A percentile compares a stretch with the other conserved stretches of the same genome.
These are phyloP conservation scores for Lophotriccus pileatus DNA, from an alignment of 2,797 vertebrate genomes.

Conservation along the genomic window DNA sequence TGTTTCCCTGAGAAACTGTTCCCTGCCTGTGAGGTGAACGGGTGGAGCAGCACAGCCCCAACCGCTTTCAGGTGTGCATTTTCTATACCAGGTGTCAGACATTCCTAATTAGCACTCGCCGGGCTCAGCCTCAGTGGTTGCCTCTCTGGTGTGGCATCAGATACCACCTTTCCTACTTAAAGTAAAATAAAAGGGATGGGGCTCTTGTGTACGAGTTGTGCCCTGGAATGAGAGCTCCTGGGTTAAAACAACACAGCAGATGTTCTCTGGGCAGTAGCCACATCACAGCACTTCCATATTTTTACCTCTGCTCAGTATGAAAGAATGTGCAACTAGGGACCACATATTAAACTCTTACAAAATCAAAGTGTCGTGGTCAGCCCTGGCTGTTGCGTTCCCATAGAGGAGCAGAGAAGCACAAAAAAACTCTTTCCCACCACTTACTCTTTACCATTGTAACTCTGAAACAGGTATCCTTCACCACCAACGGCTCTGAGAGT, in stretches of 20 bases:
- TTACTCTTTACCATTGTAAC: background rate
- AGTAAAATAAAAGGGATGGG: background rate
- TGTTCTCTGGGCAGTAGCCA: background rate
- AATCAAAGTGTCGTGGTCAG: background rate
- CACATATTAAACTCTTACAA: background rate
- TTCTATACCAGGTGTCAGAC: background rate
- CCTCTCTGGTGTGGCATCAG: background rate
- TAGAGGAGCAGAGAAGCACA: background rate
- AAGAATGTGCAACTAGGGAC: background rate
- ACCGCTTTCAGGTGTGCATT: background rate
- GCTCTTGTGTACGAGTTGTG: rapidly evolving
- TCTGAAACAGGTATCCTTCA: background rate
- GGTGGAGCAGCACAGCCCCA: background rate
- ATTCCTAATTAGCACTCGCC: background rate
- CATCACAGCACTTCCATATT: background rate
- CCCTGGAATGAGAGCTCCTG: background rate
- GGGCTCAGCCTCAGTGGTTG: rapidly evolving
- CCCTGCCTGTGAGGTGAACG: background rate
- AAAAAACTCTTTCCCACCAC: background rate
- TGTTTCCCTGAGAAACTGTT: rapidly evolving
- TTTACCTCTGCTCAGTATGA: background rate
- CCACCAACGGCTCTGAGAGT: background rate
- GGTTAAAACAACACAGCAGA: background rate
- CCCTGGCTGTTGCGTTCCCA: background rate
- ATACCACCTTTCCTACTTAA: background rate